phyloP scores from a whole-genome alignment of 2,888 invertebrate species.

The Heliconius sara region DNA sequence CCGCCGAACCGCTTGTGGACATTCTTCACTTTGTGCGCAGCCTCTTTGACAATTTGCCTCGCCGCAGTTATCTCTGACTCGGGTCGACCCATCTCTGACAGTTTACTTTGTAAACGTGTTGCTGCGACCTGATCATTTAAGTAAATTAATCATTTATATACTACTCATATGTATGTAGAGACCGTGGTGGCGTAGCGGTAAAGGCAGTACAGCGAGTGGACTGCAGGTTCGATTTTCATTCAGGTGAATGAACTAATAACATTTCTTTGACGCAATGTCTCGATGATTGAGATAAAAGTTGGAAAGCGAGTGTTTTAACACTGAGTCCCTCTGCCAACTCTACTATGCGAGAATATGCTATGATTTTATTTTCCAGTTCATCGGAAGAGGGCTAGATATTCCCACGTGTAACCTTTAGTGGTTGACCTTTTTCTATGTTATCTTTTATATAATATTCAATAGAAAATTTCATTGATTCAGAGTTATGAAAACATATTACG shows the following conservation, averaged over 20 bases:
- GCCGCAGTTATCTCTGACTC: constrained; percentile 76
- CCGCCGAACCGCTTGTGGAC: constrained; percentile 76
- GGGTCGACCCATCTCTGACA: constrained; percentile 76
- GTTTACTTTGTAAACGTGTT: constrained; percentile 71
- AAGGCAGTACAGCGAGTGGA: too few species aligned
- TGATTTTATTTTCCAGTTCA: neutral
- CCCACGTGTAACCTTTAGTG: neutral
- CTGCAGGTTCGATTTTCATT: neutral
- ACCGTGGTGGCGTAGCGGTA: too few species aligned
- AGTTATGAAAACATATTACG: too few species aligned
- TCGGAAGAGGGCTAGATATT: neutral
- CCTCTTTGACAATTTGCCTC: constrained; percentile 72
- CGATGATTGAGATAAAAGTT: neutral
- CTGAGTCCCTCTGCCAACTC: neutral
- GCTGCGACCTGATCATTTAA: constrained; percentile 66
- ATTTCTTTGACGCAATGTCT: neutral
- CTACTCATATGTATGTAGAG: neutral
- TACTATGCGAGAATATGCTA: neutral
- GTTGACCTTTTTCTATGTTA: neutral
- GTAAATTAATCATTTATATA: neutral
- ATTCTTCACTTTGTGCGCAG: constrained; percentile 75
- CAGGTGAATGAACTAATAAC: neutral
- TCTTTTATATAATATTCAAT: neutral
- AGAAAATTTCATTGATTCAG: too few species aligned
- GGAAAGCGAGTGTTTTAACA: neutral